Evolutionary conservation across 2,888 invertebrate species (phyloP).

Genomic region (Drosophila acutilabella): DNA sequence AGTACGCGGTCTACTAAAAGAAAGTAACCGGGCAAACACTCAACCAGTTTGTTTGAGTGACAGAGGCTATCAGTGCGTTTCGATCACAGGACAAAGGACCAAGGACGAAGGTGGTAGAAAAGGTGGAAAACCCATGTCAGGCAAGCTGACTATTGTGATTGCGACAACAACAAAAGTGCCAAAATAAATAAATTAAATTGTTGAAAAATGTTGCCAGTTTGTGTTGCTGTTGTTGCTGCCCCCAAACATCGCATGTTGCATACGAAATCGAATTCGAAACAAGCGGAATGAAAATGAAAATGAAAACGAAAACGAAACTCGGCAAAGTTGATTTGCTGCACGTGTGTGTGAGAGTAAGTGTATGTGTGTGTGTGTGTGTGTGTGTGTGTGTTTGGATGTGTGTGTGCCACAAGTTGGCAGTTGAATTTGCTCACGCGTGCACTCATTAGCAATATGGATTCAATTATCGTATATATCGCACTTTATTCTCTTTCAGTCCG

Average conservation of each 20-base stretch:
- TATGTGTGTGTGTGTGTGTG: constrained; percentile 12
- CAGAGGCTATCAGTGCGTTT: constrained; percentile 76
- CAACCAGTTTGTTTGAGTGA: constrained; percentile 64
- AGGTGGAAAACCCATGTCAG: constrained; percentile 68
- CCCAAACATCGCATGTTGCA: constrained; percentile 60
- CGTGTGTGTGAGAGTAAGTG: constrained; percentile 31
- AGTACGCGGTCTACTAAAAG: neutral
- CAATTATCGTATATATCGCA: constrained; percentile 55
- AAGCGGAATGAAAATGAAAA: neutral
- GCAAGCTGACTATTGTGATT: constrained; percentile 62
- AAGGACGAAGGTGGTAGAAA: constrained; percentile 15
- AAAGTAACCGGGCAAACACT: constrained; percentile 21
- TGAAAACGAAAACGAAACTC: constrained; percentile 37
- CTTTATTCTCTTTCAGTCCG: constrained; percentile 3
- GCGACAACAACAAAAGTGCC: constrained; percentile 59
- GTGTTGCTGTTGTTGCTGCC: constrained; percentile 13
- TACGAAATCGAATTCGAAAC: constrained; percentile 63
- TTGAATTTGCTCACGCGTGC: constrained; percentile 47
- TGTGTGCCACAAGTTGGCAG: constrained; percentile 21
- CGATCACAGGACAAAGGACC: constrained; percentile 51
- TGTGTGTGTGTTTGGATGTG: constrained; percentile 18
- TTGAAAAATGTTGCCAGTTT: constrained; percentile 73
- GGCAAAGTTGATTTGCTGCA: constrained; percentile 56
- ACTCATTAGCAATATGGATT: constrained; percentile 72
- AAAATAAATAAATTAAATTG: constrained; percentile 79